These are phyloP conservation scores for Malaclemys terrapin DNA, from an alignment of 2,113 vertebrate species.

Conservation along the genomic window DNA sequence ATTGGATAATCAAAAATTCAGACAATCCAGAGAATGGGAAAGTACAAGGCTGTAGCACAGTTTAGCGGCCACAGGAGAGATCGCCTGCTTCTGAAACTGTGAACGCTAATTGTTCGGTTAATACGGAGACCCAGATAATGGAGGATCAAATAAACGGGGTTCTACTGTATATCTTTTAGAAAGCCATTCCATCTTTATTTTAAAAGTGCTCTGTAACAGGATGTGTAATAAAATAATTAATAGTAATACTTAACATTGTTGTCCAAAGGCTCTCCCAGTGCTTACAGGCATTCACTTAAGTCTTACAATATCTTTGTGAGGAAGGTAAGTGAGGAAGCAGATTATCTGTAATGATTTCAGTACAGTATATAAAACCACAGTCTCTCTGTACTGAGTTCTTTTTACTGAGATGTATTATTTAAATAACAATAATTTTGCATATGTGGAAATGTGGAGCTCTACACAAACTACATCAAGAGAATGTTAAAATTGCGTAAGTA, in stretches of 20 bases:
- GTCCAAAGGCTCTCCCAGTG: accelerated
- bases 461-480: neutral
- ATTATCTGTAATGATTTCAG: neutral
- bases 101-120: too few relatives aligned
- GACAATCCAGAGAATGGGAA: too few relatives aligned
- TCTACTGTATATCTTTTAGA: too few relatives aligned
- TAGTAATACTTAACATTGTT: accelerated
- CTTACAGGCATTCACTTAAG: too few relatives aligned
- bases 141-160: too few relatives aligned
- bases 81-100: too few relatives aligned
- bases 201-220: accelerated
- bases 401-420: neutral
- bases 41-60: too few relatives aligned
- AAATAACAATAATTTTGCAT: neutral
- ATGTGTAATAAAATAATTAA: neutral
- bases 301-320: neutral
- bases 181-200: too few relatives aligned
- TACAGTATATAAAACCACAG: neutral
- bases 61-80: too few relatives aligned
- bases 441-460: accelerated
- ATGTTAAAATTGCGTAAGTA: neutral
- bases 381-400: neutral
- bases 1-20: too few relatives aligned
- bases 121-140: too few relatives aligned
- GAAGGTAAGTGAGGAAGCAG: neutral